phyloP scores from a whole-genome alignment of 2,113 vertebrate species.

The Maccullochella peelii region DNA sequence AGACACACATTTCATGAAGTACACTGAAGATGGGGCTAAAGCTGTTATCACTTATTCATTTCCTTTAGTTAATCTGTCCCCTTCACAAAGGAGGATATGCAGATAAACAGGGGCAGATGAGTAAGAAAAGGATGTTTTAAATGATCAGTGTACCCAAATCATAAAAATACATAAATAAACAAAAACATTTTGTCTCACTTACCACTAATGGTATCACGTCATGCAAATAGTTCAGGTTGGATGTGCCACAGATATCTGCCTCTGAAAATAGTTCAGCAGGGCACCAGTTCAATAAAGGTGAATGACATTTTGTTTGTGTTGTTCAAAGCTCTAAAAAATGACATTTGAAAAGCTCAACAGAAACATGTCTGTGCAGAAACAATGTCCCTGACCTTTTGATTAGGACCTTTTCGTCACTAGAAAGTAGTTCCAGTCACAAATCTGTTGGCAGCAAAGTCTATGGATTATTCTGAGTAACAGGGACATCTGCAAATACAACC shows the following conservation, averaged over 20 bases:
- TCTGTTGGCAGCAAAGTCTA: background rate
- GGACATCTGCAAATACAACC: background rate
- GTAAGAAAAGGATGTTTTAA: background rate
- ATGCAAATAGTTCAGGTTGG: background rate
- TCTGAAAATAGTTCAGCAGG: background rate
- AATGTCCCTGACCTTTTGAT: background rate
- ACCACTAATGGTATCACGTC: too few relatives aligned
- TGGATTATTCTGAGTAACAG: background rate
- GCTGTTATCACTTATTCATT: slow-evolving; percentile 32
- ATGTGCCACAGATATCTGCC: background rate
- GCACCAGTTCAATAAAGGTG: background rate
- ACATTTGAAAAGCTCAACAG: background rate
- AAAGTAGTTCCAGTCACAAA: background rate
- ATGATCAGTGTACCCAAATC: background rate
- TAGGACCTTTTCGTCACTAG: background rate
- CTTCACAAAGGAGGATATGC: slow-evolving; percentile 20
- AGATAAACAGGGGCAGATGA: slow-evolving; percentile 32
- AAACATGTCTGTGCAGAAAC: slow-evolving; percentile 4
- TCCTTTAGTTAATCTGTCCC: slow-evolving; percentile 30
- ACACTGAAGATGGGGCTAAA: slow-evolving; percentile 17
- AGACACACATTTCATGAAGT: slow-evolving; percentile 23
- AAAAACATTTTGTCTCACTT: background rate
- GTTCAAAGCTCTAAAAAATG: background rate
- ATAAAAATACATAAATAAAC: background rate
- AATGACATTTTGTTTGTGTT: background rate